These are phyloP conservation scores for Montipora capricornis DNA, from an alignment of 64 coral and sea anemone species.

Conservation along the genomic window DNA sequence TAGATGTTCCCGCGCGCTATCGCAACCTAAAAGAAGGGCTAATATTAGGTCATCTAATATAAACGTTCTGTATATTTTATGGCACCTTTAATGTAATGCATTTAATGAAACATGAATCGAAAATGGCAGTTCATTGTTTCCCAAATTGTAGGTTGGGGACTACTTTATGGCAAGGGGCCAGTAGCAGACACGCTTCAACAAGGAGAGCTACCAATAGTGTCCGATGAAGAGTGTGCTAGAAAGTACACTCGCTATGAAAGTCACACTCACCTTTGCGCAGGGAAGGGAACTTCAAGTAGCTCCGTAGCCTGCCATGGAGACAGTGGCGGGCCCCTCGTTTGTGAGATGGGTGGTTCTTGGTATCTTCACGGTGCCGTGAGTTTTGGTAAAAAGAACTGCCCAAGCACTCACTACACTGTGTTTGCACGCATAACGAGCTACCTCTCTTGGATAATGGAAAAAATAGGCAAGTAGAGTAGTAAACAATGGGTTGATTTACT, in stretches of 20 bases:
- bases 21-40: too few relatives aligned
- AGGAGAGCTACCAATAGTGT: slow-evolving; percentile 59
- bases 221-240: slow-evolving; percentile 62
- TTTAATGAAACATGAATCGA: too few relatives aligned
- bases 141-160: slow-evolving; percentile 64
- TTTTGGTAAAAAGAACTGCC: slow-evolving; percentile 44
- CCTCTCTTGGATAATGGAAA: slow-evolving; percentile 61
- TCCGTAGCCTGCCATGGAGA: slow-evolving; percentile 70
- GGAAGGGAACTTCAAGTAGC: slow-evolving; percentile 43
- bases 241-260: slow-evolving; percentile 64
- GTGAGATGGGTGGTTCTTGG: slow-evolving; percentile 32
- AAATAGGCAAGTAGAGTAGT: neutral
- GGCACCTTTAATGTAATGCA: too few relatives aligned
- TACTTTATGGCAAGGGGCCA: slow-evolving; percentile 9
- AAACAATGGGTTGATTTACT: too few relatives aligned
- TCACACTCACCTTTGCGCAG: slow-evolving; percentile 75
- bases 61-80: too few relatives aligned
- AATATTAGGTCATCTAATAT: too few relatives aligned
- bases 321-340: slow-evolving; percentile 65
- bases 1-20: too few relatives aligned
- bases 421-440: slow-evolving; percentile 57
- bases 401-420: slow-evolving; percentile 45
- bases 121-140: too few relatives aligned
- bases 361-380: slow-evolving; percentile 49
- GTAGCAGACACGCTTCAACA: slow-evolving; percentile 73